Base-by-base conservation (phyloP, 1,140 invertebrate species). In the Aculops lycopersici region DNA sequence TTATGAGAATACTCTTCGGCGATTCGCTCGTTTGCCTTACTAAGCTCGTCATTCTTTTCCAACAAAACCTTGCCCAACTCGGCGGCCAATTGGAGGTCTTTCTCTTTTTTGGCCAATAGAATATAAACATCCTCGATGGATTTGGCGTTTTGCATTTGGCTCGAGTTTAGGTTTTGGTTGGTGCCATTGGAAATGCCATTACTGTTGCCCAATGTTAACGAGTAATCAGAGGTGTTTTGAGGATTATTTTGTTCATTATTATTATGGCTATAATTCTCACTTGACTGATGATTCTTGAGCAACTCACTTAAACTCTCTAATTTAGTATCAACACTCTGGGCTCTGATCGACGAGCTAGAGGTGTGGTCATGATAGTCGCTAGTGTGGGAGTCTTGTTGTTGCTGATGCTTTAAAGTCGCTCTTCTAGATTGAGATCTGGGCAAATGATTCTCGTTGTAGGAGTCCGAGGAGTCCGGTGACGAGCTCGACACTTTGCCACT, bases 41-140 rank as follows among this genome's bases (percentile, higher is more conserved):
- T 75, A 39, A 92, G 60, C 51, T 90, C 77, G 52, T 86, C 74
- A 54, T 90, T 94, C 52, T 79, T 78, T 49, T 90, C 81, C 40
- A 94, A 60, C 37, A 94, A 58, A 0, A 81, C 83, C 56, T 90
- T 90, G 17, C 84, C 84, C 21, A 94, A 60, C 56, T 92, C 81
- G 1, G 84, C 84, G 1, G 84, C 83, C 38, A 92, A 59, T 17
- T 83, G 67, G 12, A 92, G 65, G 53, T 92, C 83, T 44, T 74
- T 71, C 51, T 90, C 83, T 53, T 88, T 84, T 57, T 83, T 75
- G 47, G 74, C 75, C 17, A 94, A 58, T 52, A 81, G 69, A 15
- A 68, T 68, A 63, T 70, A 70, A 0, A 84, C 63, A 54, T 81
- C 77, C 37, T 66, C 65, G 8, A 31, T 31, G 24, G 24, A 8